Evolutionary conservation across 2,113 vertebrate genomes (phyloP).

Genomic region (Zapornia atra): DNA sequence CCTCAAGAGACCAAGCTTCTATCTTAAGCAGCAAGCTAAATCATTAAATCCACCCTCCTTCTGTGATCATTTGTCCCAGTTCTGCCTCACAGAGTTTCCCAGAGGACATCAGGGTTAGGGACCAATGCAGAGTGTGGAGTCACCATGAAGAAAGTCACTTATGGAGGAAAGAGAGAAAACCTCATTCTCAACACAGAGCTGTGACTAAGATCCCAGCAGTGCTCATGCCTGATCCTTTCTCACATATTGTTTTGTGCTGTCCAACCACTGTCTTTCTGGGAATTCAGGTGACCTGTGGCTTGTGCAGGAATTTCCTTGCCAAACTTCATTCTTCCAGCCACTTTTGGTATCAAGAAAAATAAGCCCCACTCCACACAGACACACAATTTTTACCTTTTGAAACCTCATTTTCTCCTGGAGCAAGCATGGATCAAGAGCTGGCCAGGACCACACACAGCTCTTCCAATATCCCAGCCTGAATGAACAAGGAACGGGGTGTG

Average conservation of each 20-base stretch:
- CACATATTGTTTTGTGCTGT: not conserved
- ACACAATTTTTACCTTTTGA: constrained; percentile 13
- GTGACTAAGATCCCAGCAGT: not conserved
- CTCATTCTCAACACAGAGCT: not conserved
- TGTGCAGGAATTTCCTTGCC: constrained; percentile 15
- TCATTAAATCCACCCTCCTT: not conserved
- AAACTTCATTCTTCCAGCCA: constrained; percentile 20
- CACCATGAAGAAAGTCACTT: not conserved
- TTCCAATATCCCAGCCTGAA: not conserved
- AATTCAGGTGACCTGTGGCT: constrained; percentile 41
- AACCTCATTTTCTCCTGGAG: constrained; percentile 51
- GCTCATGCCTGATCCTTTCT: not conserved
- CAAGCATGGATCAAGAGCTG: not conserved
- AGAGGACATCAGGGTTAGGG: not conserved
- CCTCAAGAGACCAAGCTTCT: not conserved
- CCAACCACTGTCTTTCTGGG: not conserved
- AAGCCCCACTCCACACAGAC: not conserved
- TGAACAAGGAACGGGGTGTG: no score
- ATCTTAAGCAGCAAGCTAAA: not conserved
- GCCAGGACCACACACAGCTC: constrained; percentile 60
- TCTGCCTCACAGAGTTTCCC: not conserved
- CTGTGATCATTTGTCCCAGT: not conserved
- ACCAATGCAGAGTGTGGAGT: not conserved
- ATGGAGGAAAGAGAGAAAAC: not conserved
- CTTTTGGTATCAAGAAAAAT: constrained; percentile 55